A percentile compares a stretch with the other conserved stretches of the same genome.
These are phyloP conservation scores for Menidia beryllina DNA, from an alignment of 2,113 vertebrate genomes.

Conservation along the genomic window DNA sequence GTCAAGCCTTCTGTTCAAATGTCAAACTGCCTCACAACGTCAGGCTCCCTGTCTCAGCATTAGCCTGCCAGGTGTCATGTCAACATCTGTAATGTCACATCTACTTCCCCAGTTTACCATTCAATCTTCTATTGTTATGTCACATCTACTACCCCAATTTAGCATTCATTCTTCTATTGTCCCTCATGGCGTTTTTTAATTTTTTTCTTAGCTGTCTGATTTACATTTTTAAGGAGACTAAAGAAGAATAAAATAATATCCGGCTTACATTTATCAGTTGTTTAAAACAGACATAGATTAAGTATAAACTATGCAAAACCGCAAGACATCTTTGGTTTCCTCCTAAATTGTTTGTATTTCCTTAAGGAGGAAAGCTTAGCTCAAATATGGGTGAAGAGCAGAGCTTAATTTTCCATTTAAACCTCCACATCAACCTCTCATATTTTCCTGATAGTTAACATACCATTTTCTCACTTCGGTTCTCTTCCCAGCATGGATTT, in stretches of 20 bases:
- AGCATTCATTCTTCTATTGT: conserved; percentile 12
- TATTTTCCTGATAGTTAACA: neutral
- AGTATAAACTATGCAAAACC: conserved; percentile 32
- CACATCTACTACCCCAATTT: conserved; percentile 39
- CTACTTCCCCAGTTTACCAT: conserved; percentile 18
- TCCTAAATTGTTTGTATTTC: conserved; percentile 19
- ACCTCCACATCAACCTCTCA: neutral
- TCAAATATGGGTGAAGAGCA: conserved; percentile 20
- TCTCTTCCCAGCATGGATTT: neutral
- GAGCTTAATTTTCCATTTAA: conserved; percentile 24
- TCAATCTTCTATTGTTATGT: conserved; percentile 27
- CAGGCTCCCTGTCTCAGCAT: conserved; percentile 23
- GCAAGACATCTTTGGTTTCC: conserved; percentile 5
- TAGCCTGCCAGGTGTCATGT: conserved; percentile 44
- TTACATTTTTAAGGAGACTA: neutral
- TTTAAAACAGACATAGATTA: neutral
- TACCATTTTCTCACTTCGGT: conserved; percentile 5
- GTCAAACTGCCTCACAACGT: conserved; percentile 42
- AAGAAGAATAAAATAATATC: neutral
- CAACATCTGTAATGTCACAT: conserved; percentile 45
- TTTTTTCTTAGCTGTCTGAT: too few relatives aligned
- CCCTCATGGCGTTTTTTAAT: conserved; percentile 22
- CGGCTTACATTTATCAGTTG: neutral
- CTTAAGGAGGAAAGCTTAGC: conserved; percentile 28
- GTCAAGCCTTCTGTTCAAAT: conserved; percentile 40